A percentile compares a stretch with the other conserved stretches of the same genome.
phyloP scores from a whole-genome alignment of 2,113 vertebrate genomes.

The Thamnaconus septentrionalis region DNA sequence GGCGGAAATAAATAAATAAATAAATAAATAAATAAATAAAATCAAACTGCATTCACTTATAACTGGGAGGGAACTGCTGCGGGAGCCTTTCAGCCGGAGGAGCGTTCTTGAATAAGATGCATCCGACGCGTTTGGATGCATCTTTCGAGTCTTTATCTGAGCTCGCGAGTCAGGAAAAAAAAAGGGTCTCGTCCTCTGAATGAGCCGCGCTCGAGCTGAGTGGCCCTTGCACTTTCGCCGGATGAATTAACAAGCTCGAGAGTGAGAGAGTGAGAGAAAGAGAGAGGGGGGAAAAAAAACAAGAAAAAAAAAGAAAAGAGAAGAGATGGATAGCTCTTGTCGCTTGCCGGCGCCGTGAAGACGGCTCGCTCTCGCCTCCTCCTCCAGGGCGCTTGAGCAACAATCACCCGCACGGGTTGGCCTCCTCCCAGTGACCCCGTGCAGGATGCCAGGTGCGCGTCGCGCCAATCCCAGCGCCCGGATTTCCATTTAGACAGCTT shows the following conservation, averaged over 20 bases:
- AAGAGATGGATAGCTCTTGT: background rate
- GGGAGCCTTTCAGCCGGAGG: slow-evolving; percentile 3
- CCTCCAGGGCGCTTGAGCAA: slow-evolving; percentile 52
- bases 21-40: background rate
- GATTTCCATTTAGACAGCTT: slow-evolving; percentile 74
- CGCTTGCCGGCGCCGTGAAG: too few species aligned
- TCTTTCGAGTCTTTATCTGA: slow-evolving; percentile 16
- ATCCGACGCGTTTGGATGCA: slow-evolving; percentile 26
- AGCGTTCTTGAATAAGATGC: slow-evolving; percentile 12
- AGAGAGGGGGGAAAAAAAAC: too few species aligned
- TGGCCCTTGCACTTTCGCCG: slow-evolving; percentile 15
- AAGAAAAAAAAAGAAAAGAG: too few species aligned
- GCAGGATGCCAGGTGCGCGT: slow-evolving; percentile 52
- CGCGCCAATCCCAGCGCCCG: slow-evolving; percentile 48
- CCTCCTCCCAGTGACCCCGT: slow-evolving; percentile 9
- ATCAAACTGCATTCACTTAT: slow-evolving; percentile 40
- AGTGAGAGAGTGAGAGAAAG: background rate
- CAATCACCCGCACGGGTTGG: slow-evolving; percentile 56
- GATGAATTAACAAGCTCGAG: slow-evolving; percentile 45
- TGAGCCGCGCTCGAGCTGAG: slow-evolving; percentile 17
- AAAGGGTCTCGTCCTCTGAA: too few species aligned
- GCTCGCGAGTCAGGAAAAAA: slow-evolving; percentile 14
- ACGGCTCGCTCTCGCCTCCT: too few species aligned
- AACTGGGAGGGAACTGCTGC: slow-evolving; percentile 12
- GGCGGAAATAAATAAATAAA: background rate